Evolutionary conservation across 2,888 invertebrate species (phyloP), one percentile per base, ranked within the genome.

Genomic region (Dichetophora obliterata): DNA sequence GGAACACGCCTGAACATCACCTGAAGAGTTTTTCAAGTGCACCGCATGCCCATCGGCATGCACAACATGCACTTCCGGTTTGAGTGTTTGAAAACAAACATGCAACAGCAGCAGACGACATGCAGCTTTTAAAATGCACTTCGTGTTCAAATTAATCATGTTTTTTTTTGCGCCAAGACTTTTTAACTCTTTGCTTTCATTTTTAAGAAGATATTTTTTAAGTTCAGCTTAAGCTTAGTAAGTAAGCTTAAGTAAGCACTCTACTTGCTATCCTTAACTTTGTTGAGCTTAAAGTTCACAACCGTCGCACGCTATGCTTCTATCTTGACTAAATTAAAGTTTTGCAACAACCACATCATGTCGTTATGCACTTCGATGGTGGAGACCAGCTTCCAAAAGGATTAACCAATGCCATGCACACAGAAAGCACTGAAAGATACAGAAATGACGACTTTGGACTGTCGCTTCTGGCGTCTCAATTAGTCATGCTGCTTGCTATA

Each of bases 51-150:
- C 27, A 27, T 48, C 48, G 31, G 48, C 61, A 43, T 37, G 22
- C 5, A 27, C 37, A 27, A 43, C 63, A 14, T 19, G 24, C 16
- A 79, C 79, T 78, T 22, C 78, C 81, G 65, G 76, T 71, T 75
- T 68, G 76, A 54, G 71, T 71, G 75, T 75, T 76, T 78, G 63
- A 66, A 78, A 34, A 72, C 79, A 70, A 69, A 76, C 57, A 81
- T 80, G 80, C 54, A 74, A 54, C 66, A 74, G 54, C 54, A 74
- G 22, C 54, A 54, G 8, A 16, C 9, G n/a, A 22, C 19, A 54
- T 9, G 19, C 8, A 19, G 19, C 19, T 1, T 19, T 2, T 1
- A 16, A 2, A 31, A 31, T 14, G 11, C 24, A 63, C 34, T 14
- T 34, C n/a, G 9, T 31, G 5, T 65, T 3, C 6, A 65, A 31